Conservation (phyloP, 2,888 invertebrate species). For the Netelia inedita region DNA sequence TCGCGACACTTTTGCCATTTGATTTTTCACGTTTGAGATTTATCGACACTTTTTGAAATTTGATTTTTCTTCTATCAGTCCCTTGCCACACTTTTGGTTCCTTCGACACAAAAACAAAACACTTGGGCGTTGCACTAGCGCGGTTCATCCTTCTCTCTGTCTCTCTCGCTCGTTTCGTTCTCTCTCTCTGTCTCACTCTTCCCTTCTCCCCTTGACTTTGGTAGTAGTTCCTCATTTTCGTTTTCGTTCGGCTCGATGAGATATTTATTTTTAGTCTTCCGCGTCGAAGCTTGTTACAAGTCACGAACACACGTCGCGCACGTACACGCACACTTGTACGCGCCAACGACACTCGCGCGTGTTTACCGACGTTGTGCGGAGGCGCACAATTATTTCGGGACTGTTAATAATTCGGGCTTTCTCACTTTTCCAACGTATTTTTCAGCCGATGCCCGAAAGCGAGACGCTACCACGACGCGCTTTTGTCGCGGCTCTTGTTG, state of each 20-base stretch:
- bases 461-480: conserved; percentile 12
- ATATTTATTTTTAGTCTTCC: conserved; percentile 69
- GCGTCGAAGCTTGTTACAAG: conserved; percentile 57
- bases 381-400: conserved; percentile 61
- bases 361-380: conserved; percentile 19
- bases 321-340: conserved; percentile 49
- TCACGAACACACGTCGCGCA: conserved; percentile 56
- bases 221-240: conserved; percentile 46
- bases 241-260: conserved; percentile 37
- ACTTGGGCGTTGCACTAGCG: conserved; percentile 47
- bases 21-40: not conserved
- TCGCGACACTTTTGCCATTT: not conserved
- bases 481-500: not conserved
- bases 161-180: conserved; percentile 22
- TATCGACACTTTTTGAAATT: not conserved
- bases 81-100: not conserved
- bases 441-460: not conserved
- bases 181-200: conserved; percentile 32
- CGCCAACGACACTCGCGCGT: conserved; percentile 29
- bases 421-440: conserved; percentile 24
- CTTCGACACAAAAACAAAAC: conserved; percentile 34
- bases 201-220: conserved; percentile 52
- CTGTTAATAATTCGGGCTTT: conserved; percentile 36
- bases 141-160: conserved; percentile 24
- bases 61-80: not conserved